Base-by-base conservation (phyloP, 1,140 invertebrate species). In the Drosophila cardini region DNA sequence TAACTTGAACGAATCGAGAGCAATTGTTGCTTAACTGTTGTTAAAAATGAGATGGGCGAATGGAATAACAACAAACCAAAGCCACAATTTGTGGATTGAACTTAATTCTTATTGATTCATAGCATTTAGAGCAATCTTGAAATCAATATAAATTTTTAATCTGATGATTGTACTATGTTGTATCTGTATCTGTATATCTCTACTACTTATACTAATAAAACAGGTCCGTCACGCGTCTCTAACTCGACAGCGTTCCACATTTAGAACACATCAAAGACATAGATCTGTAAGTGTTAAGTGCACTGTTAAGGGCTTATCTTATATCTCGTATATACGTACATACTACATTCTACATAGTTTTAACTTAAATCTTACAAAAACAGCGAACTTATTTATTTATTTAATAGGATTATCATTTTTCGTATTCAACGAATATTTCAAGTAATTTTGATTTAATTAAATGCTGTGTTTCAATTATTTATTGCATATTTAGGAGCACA, bases 171-270 rank as follows among this genome's bases (percentile, higher is more conserved):
- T 85, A 26, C 21, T 26, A 61, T 73, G 64, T 73, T 73, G 71
- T 40, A 26, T 26, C 21, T 26, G 21, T 26, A 26, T 26, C 21
- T 26, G 21, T 73, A 61, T 90, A 90, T 90, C 79, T 82, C 85
- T 78, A 89, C 64, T 80, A 71, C 57, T 52, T 71, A 85, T 80
- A 26, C 21, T 26, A 90, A 89, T 55, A 83, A 81, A 90, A 79
- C 93, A 95, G 94, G 94, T 95, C 92, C 94, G 95, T 93, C 95
- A 95, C 93, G 94, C 94, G 91, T 95, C 95, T 91, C 93, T 96
- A 92, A 95, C 95, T 92, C 94, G 95, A 91, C 94, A 95, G 92
- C 93, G 93, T 92, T 93, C 94, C 76, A 93, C 94, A 84, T 94
- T 93, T 93, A 95, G 95, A 94, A 94, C 94, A 90, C 95, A 95